These are phyloP conservation scores for Aporophyla nigra DNA, from an alignment of 2,888 invertebrate species.

Conservation along the genomic window DNA sequence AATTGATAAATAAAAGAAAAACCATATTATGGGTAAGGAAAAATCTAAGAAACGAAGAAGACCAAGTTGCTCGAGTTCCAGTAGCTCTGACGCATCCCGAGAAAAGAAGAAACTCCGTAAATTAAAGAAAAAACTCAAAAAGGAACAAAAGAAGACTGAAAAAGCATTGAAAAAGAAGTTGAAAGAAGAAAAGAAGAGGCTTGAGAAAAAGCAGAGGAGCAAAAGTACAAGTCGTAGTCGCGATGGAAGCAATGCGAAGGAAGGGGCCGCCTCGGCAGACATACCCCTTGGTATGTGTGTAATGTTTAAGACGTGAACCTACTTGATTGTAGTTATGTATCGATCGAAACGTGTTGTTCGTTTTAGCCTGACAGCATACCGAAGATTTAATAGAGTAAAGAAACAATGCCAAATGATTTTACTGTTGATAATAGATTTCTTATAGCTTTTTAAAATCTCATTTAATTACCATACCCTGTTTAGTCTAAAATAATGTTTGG, in stretches of 20 bases:
- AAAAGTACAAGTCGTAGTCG: constrained; percentile 74
- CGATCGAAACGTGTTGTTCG: constrained; percentile 19
- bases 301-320: not conserved
- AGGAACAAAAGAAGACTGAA: constrained; percentile 89
- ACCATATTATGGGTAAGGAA: constrained; percentile 81
- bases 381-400: not conserved
- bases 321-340: constrained; percentile 26
- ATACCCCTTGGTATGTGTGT: constrained; percentile 84
- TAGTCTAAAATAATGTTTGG: not conserved
- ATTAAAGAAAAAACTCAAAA: constrained; percentile 90
- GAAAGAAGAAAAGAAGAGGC: constrained; percentile 85
- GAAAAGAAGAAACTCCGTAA: constrained; percentile 90
- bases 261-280: constrained; percentile 78
- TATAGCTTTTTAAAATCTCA: not conserved
- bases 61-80: constrained; percentile 82
- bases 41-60: constrained; percentile 84
- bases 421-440: constrained; percentile 5
- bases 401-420: not conserved
- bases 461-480: not conserved
- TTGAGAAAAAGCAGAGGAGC: constrained; percentile 79
- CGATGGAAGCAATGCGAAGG: constrained; percentile 68
- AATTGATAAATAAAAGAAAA: constrained; percentile 36
- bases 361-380: constrained; percentile 5
- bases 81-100: constrained; percentile 85
- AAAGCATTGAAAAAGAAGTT: constrained; percentile 89